Conservation (phyloP, 2,113 vertebrate species). For the Saimiri boliviensis region DNA sequence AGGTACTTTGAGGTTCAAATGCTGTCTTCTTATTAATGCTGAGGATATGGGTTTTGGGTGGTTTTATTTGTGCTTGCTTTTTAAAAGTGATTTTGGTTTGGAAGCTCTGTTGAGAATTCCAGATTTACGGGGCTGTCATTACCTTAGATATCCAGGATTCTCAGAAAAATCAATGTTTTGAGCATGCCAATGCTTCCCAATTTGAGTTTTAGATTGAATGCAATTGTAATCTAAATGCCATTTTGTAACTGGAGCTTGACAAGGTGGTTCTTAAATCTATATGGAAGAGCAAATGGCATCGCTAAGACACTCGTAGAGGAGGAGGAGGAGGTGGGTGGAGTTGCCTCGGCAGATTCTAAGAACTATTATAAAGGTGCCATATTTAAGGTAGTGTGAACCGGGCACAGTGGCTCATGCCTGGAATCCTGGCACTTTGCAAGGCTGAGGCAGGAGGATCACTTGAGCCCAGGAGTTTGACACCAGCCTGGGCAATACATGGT, state of each 20-base stretch:
- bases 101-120: background rate
- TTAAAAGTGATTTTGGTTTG: constrained; percentile 26
- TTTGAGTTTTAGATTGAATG: background rate
- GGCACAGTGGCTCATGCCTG: background rate
- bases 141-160: background rate
- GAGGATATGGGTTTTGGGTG: background rate
- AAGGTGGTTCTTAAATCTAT: background rate
- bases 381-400: background rate
- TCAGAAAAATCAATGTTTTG: background rate
- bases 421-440: background rate
- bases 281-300: background rate
- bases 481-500: background rate
- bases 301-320: background rate
- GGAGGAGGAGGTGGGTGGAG: background rate
- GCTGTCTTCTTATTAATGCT: background rate
- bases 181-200: background rate
- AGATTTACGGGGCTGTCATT: background rate
- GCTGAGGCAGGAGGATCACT: background rate
- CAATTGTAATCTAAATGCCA: background rate
- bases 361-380: background rate
- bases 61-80: constrained; percentile 13
- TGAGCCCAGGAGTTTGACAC: background rate
- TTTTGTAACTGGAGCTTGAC: background rate
- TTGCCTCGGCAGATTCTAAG: background rate
- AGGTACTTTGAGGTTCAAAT: background rate